Conservation (phyloP, 2,888 invertebrate species). For the Alitta virens region DNA sequence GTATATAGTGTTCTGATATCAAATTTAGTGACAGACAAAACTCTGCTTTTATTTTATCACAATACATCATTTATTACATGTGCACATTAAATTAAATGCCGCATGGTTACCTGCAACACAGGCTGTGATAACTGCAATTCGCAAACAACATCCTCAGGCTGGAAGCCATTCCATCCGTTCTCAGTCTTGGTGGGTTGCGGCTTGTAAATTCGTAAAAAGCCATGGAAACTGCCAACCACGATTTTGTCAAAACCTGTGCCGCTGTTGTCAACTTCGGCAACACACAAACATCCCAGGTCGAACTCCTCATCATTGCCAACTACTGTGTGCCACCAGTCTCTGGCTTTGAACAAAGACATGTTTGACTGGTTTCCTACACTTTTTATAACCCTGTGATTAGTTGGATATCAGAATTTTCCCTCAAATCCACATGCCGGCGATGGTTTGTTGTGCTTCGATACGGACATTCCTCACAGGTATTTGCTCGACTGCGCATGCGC, state of each 20-base stretch:
- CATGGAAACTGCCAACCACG: conserved; percentile 76
- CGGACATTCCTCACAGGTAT: too few species aligned
- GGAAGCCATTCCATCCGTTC: conserved; percentile 40
- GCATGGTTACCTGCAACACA: conserved; percentile 67
- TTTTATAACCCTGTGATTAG: neutral
- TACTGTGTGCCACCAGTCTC: conserved; percentile 82
- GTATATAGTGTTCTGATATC: too few species aligned
- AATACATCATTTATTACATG: too few species aligned
- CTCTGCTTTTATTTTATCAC: too few species aligned
- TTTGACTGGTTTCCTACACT: neutral
- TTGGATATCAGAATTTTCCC: too few species aligned
- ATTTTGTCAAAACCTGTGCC: conserved; percentile 63
- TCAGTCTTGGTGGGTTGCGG: conserved; percentile 62
- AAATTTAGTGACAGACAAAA: too few species aligned
- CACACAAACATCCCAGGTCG: conserved; percentile 61
- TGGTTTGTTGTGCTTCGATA: too few species aligned
- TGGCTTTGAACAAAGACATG: conserved; percentile 91
- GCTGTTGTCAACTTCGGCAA: conserved; percentile 60
- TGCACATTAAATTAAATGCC: too few species aligned
- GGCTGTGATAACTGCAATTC: conserved; percentile 74
- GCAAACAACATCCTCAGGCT: conserved; percentile 65
- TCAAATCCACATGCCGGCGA: too few species aligned
- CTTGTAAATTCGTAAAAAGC: conserved; percentile 74
- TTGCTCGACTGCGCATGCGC: too few species aligned
- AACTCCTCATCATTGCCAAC: conserved; percentile 68